Evolutionary conservation across 2,113 vertebrate genomes (phyloP).

Genomic region (Actenoides hombroni): DNA sequence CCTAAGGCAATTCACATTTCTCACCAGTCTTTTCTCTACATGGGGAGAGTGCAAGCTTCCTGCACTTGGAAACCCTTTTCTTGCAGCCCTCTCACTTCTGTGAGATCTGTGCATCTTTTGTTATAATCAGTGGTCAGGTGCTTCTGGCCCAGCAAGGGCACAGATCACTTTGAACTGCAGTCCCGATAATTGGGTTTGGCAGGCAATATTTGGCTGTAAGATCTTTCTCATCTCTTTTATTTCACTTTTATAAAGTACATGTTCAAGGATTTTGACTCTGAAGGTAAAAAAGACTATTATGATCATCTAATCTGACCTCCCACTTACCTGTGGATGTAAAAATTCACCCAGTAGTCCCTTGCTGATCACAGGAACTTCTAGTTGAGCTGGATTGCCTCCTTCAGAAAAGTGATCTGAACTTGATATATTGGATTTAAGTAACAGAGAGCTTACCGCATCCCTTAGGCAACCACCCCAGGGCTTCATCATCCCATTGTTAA

Average conservation of each 20-base stretch:
- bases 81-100: not conserved
- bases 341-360: not conserved
- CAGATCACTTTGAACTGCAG: not conserved
- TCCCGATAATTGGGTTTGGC: not conserved
- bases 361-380: not conserved
- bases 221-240: conserved; percentile 14
- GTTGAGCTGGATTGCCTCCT: not conserved
- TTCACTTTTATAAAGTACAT: not conserved
- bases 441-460: not conserved
- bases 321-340: not conserved
- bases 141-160: not conserved
- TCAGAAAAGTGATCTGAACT: not conserved
- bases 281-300: not conserved
- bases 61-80: not conserved
- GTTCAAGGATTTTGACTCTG: not conserved
- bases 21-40: not conserved
- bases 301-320: not conserved
- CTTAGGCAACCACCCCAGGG: not conserved
- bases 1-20: not conserved
- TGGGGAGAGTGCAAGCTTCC: not conserved
- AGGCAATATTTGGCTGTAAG: conserved; percentile 11
- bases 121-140: not conserved
- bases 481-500: conserved; percentile 4
- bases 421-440: not conserved
- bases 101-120: not conserved